These are phyloP conservation scores for Phaethornis superciliosus DNA, from an alignment of 2,113 vertebrate species.

Conservation along the genomic window DNA sequence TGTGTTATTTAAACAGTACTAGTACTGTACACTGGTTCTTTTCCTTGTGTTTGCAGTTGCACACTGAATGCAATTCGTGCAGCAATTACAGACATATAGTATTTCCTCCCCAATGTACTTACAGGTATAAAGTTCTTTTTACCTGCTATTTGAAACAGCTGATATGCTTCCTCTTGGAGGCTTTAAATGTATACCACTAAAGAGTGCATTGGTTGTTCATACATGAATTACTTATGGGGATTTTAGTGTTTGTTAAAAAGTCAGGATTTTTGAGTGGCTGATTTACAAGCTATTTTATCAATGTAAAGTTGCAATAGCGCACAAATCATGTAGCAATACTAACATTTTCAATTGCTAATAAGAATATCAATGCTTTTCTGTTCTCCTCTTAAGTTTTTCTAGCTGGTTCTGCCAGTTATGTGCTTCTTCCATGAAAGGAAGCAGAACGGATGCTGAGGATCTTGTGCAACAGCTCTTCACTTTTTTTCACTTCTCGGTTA, in stretches of 20 bases:
- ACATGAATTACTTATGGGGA: constrained; percentile 11
- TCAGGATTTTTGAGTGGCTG: constrained; percentile 45
- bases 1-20: constrained; percentile 92
- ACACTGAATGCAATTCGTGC: constrained; percentile 82
- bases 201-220: constrained; percentile 64
- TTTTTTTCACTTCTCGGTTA: constrained; percentile 43
- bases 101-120: constrained; percentile 59
- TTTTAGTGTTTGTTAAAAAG: constrained; percentile 51
- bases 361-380: constrained; percentile 41
- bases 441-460: constrained; percentile 22
- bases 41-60: constrained; percentile 83
- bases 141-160: constrained; percentile 68
- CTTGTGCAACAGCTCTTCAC: constrained; percentile 47
- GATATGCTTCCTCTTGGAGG: constrained; percentile 67
- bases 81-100: constrained; percentile 76
- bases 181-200: constrained; percentile 54
- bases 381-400: constrained; percentile 58
- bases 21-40: constrained; percentile 91
- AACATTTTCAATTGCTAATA: constrained; percentile 55
- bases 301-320: constrained; percentile 64
- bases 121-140: constrained; percentile 70
- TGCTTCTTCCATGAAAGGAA: constrained; percentile 44
- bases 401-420: constrained; percentile 44
- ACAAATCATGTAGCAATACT: constrained; percentile 76
- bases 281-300: constrained; percentile 70